Evolutionary conservation across 2,888 invertebrate species (phyloP).

Genomic region (Schizotus pectinicornis): DNA sequence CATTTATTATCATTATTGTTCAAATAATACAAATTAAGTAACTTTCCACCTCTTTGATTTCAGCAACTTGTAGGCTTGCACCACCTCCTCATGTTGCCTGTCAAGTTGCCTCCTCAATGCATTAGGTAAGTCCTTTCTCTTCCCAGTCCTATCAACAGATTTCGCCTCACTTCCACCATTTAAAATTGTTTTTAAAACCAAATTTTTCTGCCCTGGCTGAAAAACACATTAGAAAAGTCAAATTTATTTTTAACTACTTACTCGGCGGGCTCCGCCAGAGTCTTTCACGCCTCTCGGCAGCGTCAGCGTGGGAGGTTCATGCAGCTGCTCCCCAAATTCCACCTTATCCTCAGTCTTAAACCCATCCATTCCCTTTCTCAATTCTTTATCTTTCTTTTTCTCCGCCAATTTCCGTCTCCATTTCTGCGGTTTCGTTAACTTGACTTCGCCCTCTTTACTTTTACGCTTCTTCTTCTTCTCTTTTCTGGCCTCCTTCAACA

Average conservation of each 20-base stretch:
- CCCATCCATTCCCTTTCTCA: conserved; percentile 38
- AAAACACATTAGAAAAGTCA: conserved; percentile 39
- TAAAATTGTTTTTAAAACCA: conserved; percentile 66
- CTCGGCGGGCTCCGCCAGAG: conserved; percentile 34
- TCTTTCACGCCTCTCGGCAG: conserved; percentile 61
- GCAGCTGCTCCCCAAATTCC: conserved; percentile 76
- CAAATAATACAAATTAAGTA: background rate
- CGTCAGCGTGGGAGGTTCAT: conserved; percentile 73
- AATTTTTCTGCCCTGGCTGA: conserved; percentile 69
- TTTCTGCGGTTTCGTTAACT: conserved; percentile 63
- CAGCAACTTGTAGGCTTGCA: conserved; percentile 66
- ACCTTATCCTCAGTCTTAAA: conserved; percentile 66
- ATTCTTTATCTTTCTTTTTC: conserved; percentile 58
- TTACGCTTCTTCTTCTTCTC: conserved; percentile 53
- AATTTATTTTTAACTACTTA: conserved; percentile 28
- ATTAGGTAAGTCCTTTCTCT: conserved; percentile 66
- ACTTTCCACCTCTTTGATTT: conserved; percentile 53
- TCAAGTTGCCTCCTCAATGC: conserved; percentile 67
- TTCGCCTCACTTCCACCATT: conserved; percentile 35
- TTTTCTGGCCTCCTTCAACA: conserved; percentile 57
- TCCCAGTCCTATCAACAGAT: conserved; percentile 62
- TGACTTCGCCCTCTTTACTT: conserved; percentile 50
- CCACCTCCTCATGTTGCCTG: conserved; percentile 63
- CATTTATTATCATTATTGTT: too few species aligned
- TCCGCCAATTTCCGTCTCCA: conserved; percentile 60